Evolutionary conservation across 2,797 vertebrate species (phyloP), one percentile per base, ranked within the genome.

Genomic region (Fundulus diaphanus): DNA sequence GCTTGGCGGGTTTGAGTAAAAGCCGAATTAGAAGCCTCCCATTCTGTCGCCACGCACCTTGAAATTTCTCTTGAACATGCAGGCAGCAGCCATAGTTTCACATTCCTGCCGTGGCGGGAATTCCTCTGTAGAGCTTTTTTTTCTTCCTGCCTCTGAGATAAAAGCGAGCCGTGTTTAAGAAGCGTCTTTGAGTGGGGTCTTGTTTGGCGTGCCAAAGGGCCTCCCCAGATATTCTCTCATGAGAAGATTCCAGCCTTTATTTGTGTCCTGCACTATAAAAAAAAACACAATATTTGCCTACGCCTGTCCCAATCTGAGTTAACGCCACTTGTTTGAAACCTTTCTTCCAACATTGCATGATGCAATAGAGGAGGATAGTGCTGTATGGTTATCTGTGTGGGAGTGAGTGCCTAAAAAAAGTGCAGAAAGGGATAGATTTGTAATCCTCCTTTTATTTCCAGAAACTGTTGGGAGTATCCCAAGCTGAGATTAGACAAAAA

Each of bases 401-500:
- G 67, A 65, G 40, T 52, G 35, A 22, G n/a, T 0, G 33, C 35
- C 27, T 59, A 49, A 68, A 52, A 72, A 68, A 81, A 83, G 29
- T 68, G 22, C 72, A 72, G 44, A 24, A 8, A 81, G 40, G 51
- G 24, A 61, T 68, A 44, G 20, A 52, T 70, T 54, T 74, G 63
- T 81, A 57, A 86, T 74, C 7, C 49, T 78, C 22, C 69, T 80
- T 82, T 42, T n/a, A 33, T 78, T 67, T 75, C 66, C 91, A 97
- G 96, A 97, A 96, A 95, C 92, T 96, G 73, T 88, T 96, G 85
- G 96, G 96, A 88, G 86, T 93, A 9, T 92, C 95, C 44, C 92
- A 95, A 74, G 90, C 96, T 2, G 96, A 97, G 89, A 96, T 96
- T 72, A 95, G 88, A 81, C 91, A 94, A 76, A 96, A 96, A 94